Percentiles rank a stretch among this genome's conserved stretches.
Conservation (phyloP, 2,797 vertebrate genomes). For the Atherinosoma microstoma region DNA sequence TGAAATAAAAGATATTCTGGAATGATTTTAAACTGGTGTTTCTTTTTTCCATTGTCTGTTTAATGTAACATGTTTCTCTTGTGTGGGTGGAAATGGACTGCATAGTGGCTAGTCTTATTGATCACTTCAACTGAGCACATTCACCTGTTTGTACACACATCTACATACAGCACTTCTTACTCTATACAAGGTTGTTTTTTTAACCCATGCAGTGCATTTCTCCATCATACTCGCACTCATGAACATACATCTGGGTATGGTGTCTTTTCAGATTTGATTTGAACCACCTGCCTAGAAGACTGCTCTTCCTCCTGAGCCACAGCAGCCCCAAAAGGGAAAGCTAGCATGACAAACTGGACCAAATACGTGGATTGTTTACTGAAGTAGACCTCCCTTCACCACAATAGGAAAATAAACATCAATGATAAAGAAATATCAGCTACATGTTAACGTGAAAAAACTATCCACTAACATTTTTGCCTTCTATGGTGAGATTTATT, state of each 20-base stretch:
- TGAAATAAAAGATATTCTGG: conserved; percentile 81
- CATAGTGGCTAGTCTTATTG: neutral
- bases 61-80: neutral
- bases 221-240: neutral
- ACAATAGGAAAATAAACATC: too few species aligned
- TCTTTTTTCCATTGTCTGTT: conserved; percentile 12
- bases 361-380: too few species aligned
- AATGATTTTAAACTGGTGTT: conserved; percentile 79
- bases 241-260: neutral
- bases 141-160: neutral
- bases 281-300: too few species aligned
- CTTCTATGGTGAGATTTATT: too few species aligned
- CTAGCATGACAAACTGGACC: too few species aligned
- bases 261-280: neutral
- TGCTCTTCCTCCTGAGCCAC: too few species aligned
- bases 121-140: neutral
- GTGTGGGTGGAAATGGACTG: neutral
- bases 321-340: too few species aligned
- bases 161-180: neutral
- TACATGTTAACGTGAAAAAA: too few species aligned
- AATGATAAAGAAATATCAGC: too few species aligned
- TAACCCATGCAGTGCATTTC: neutral
- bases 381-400: too few species aligned
- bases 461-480: too few species aligned
- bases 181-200: neutral